Conservation (phyloP, 2,888 invertebrate species). For the Cyrtodaria siliqua region DNA sequence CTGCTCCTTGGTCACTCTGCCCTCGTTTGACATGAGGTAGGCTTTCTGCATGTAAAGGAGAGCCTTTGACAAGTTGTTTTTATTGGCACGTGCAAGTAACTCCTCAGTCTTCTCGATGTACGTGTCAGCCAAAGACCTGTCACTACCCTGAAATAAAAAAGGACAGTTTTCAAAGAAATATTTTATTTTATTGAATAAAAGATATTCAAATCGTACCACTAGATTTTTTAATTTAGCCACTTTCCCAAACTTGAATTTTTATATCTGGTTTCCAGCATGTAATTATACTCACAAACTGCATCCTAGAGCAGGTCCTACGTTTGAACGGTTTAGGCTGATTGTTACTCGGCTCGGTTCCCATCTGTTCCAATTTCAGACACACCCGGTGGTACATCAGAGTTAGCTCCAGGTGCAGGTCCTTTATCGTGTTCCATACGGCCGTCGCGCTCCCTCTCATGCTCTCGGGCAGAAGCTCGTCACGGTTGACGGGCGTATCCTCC, state of each 20-base stretch:
- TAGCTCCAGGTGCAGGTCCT: conserved; percentile 85
- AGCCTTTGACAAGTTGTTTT: conserved; percentile 80
- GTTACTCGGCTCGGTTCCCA: conserved; percentile 70
- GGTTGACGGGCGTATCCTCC: conserved; percentile 52
- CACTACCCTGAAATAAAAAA: conserved; percentile 60
- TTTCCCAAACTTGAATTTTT: too few relatives aligned
- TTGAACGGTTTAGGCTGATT: conserved; percentile 73
- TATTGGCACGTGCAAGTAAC: conserved; percentile 73
- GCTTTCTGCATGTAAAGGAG: conserved; percentile 83
- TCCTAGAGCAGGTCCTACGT: conserved; percentile 69
- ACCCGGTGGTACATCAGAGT: conserved; percentile 84
- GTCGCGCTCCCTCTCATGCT: conserved; percentile 74
- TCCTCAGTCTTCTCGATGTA: conserved; percentile 78
- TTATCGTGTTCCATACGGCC: conserved; percentile 83
- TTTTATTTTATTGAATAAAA: too few relatives aligned
- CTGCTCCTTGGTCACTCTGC: conserved; percentile 72
- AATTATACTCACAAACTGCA: conserved; percentile 63
- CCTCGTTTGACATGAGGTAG: conserved; percentile 63
- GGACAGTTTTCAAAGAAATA: too few relatives aligned
- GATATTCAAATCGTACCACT: too few relatives aligned
- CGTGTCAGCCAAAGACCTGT: conserved; percentile 44
- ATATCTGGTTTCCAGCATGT: too few relatives aligned
- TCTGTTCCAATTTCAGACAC: conserved; percentile 81
- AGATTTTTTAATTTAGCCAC: too few relatives aligned
- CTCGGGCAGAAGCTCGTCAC: conserved; percentile 64